Base-by-base conservation (phyloP, 2,888 invertebrate species). In the Tipula lateralis region DNA sequence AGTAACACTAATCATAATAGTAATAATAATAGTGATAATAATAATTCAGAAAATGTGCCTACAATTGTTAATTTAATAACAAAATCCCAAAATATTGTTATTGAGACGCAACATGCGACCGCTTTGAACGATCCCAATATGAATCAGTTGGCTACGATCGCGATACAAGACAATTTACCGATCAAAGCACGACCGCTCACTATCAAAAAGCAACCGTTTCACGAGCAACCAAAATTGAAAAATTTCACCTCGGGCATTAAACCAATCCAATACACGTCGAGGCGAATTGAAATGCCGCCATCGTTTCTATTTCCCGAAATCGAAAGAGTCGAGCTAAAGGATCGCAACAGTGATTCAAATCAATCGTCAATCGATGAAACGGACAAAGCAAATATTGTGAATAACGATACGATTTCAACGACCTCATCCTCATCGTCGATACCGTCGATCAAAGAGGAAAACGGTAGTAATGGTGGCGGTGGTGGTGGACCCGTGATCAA, bases 181-280 rank as follows among this genome's bases (percentile, higher is more conserved):
- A 94, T 96, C 86, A 96, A 96, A 91, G 96, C 96, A 0, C 94
- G 95, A 87, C 96, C 96, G 0, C 89, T 96, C 86, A 96, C 96
- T 83, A 94, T 96, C 86, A 94, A 96, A 90, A 96, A 96, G 89
- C 95, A 95, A 87, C 94, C 94, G n/a, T 89, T 95, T 81, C 93
- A 94, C 87, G 95, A 96, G 88, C 95, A 95, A 87, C 96, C 96
- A 2, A 94, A 95, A 87, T 90, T 96, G 84, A 92, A 95, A 89
- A 93, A 92, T 85, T 89, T 93, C 86, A 92, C 91, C 85, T 91
- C 89, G 44, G 89, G 92, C 83, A 88, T 89, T 19, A 92, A 92
- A 87, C 92, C 93, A 85, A 92, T 95, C 83, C 93, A 93, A 88
- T 92, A 94, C 86, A 93, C 93, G 87, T 94, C 94, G 87, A 91